Evolutionary conservation across 1,140 invertebrate species (phyloP), one percentile per base, ranked within the genome.

Genomic region (Megalonaias nervosa): DNA sequence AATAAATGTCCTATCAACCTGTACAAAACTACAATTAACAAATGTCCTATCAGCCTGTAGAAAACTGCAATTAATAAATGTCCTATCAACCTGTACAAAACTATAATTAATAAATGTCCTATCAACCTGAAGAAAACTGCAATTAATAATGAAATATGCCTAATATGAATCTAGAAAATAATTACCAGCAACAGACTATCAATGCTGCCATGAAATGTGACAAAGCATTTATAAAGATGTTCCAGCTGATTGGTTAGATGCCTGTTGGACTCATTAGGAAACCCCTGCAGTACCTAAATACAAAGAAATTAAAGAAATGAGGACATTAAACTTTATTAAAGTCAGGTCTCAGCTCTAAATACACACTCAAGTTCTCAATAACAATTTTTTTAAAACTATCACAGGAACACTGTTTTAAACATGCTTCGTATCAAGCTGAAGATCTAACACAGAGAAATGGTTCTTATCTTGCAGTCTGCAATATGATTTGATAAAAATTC

Each of bases 121-220:
- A n/a, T n/a, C n/a, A n/a, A n/a, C n/a, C n/a, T n/a, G n/a, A n/a
- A n/a, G 16, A 12, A 31, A 31, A 31, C 31, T 31, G 31, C 38
- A 48, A 11, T 48, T 16, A 31, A 13, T 17, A 67, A 31, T 26
- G 71, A 71, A 59, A 64, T 72, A 58, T 75, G 67, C 82, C 81
- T 67, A 65, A 79, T 76, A 59, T 11, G 56, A 62, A 31, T 67
- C 2, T 14, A 61, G 17, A 48, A 26, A 19, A 38, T 26, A 67
- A 64, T 75, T 79, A 87, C 87, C 85, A 88, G 69, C 76, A 67
- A 81, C 5, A 89, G 67, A 72, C 84, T 83, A 14, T 75, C 75
- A 17, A 88, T 73, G 66, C 86, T 88, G 15, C 86, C 87, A 72
- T 86, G 85, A 72, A 83, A 88, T 60, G 89, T 85, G 9, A 85